phyloP scores from a whole-genome alignment of 2,113 vertebrate species.

The Bucco capensis region DNA sequence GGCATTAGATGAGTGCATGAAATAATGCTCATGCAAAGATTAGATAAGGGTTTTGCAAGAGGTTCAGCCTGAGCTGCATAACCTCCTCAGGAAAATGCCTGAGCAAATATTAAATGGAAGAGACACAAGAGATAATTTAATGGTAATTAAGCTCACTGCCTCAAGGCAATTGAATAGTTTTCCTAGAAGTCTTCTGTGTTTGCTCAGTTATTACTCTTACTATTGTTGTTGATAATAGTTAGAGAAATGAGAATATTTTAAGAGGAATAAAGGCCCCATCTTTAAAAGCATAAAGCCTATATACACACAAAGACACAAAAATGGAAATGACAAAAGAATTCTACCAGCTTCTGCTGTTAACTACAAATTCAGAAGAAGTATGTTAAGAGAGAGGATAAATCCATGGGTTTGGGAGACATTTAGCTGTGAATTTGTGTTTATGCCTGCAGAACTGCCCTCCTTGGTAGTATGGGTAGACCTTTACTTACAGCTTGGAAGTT shows the following conservation, averaged over 20 bases:
- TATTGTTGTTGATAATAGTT: not conserved
- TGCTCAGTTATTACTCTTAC: conserved; percentile 14
- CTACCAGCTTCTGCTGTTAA: not conserved
- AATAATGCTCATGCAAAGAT: not conserved
- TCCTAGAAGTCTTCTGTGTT: conserved; percentile 32
- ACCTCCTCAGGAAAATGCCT: not conserved
- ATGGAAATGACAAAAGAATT: not conserved
- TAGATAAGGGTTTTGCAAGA: not conserved
- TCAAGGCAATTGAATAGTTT: not conserved
- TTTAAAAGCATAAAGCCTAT: not conserved
- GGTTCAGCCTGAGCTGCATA: not conserved
- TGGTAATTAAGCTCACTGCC: conserved; percentile 26
- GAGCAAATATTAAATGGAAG: conserved; percentile 22
- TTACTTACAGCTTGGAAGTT: not conserved
- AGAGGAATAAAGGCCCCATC: not conserved
- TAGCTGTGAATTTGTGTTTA: not conserved
- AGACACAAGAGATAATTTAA: conserved; percentile 32
- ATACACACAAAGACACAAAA: not conserved
- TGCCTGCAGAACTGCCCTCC: not conserved
- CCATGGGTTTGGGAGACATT: not conserved
- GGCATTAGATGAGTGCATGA: not conserved
- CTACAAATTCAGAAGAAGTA: not conserved
- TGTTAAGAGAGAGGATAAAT: not conserved
- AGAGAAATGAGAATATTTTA: not conserved
- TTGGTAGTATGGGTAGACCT: not conserved